phyloP scores from a whole-genome alignment of 2,888 invertebrate species.

The Papilio demoleus region DNA sequence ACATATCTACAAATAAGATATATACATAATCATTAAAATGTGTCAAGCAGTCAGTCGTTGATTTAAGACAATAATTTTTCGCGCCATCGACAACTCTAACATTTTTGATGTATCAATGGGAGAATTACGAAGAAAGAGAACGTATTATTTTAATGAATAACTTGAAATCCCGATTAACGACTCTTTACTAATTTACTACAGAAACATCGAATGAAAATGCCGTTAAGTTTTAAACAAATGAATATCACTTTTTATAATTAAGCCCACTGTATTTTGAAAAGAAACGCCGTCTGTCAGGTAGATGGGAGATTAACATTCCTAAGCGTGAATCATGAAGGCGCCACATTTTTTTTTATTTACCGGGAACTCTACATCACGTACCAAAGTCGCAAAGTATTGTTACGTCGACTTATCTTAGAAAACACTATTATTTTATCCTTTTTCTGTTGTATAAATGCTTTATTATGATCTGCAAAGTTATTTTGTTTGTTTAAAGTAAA shows the following conservation, averaged over 20 bases:
- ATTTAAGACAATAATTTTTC: too few relatives aligned
- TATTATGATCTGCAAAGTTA: too few relatives aligned
- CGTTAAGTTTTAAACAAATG: slow-evolving; percentile 5
- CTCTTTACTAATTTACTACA: not conserved
- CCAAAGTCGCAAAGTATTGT: too few relatives aligned
- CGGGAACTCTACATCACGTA: not conserved
- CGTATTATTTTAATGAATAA: not conserved
- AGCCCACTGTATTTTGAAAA: not conserved
- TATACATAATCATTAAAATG: not conserved
- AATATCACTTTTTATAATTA: not conserved
- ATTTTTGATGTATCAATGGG: too few relatives aligned
- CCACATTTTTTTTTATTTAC: slow-evolving; percentile 7
- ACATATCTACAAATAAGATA: slow-evolving; percentile 88
- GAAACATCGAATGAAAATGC: too few relatives aligned
- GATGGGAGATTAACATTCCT: slow-evolving; percentile 60
- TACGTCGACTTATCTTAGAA: too few relatives aligned
- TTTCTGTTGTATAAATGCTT: too few relatives aligned
- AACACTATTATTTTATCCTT: too few relatives aligned
- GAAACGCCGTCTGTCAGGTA: slow-evolving; percentile 29
- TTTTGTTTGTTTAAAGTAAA: too few relatives aligned
- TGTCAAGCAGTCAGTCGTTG: too few relatives aligned
- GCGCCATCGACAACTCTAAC: too few relatives aligned
- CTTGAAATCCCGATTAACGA: not conserved
- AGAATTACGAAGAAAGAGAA: not conserved
- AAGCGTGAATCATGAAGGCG: slow-evolving; percentile 62